phyloP scores from a whole-genome alignment of 2,888 invertebrate species.

The Oscheius sp. region DNA sequence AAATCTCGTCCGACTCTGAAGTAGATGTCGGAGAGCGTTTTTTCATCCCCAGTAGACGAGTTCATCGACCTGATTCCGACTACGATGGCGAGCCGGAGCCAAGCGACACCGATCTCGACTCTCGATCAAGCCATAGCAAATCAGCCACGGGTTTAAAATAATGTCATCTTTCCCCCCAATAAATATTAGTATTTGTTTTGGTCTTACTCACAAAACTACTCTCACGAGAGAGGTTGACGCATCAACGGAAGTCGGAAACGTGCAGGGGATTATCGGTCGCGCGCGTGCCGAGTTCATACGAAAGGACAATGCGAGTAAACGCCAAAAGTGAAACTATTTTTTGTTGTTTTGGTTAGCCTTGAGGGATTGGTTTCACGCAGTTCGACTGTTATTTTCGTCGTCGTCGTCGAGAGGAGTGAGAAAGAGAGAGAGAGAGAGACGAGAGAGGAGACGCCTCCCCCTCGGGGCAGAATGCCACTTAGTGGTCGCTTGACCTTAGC shows the following conservation, averaged over 20 bases:
- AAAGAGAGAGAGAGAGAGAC: too few relatives aligned
- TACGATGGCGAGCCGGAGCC: constrained; percentile 59
- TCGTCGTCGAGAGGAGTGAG: too few relatives aligned
- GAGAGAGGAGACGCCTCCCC: too few relatives aligned
- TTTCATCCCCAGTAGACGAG: constrained; percentile 57
- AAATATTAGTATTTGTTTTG: background rate
- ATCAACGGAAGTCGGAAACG: constrained; percentile 15
- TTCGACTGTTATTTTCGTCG: too few relatives aligned
- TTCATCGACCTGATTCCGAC: constrained; percentile 52
- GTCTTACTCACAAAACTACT: background rate
- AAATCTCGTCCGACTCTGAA: constrained; percentile 30
- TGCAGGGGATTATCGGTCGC: constrained; percentile 4
- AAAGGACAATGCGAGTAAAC: constrained; percentile 17
- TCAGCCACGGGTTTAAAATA: too few relatives aligned
- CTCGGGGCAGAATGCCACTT: background rate
- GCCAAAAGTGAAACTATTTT: too few relatives aligned
- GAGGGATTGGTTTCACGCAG: background rate
- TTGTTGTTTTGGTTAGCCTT: too few relatives aligned
- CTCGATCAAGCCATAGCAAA: too few relatives aligned
- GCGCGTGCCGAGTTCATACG: constrained; percentile 16
- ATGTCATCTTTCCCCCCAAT: too few relatives aligned
- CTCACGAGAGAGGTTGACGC: constrained; percentile 11
- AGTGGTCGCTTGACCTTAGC: constrained; percentile 28
- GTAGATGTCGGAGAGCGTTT: constrained; percentile 49
- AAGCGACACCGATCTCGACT: constrained; percentile 42